Percentiles rank a stretch among this genome's conserved stretches.
phyloP scores from a whole-genome alignment of 30 jellyfish, hydroid and myxozoan species.

The Pseudorhiza aurosa region DNA sequence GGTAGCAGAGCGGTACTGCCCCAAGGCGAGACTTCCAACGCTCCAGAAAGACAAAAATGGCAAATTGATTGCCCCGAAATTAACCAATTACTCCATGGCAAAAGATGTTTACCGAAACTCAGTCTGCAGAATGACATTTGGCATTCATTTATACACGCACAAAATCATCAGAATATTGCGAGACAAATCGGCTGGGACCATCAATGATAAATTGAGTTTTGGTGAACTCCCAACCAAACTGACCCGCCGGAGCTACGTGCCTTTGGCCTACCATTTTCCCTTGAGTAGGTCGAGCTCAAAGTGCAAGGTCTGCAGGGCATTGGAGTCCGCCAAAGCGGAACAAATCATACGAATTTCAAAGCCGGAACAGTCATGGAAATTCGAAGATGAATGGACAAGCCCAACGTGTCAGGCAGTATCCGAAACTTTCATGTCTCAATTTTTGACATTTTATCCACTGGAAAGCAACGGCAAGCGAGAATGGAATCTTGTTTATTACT shows the following conservation, averaged over 20 bases:
- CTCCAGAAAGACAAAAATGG: constrained; percentile 19
- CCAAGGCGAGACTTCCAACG: constrained; percentile 57
- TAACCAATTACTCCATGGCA: constrained; percentile 46
- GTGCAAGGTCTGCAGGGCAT: constrained; percentile 54
- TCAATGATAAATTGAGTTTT: constrained; percentile 60
- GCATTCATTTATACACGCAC: constrained; percentile 65
- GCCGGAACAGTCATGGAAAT: neutral
- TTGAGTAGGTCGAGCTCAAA: constrained; percentile 48
- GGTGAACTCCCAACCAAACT: constrained; percentile 71
- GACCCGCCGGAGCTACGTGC: constrained; percentile 42
- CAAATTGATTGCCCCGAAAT: neutral
- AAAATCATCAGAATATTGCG: constrained; percentile 31
- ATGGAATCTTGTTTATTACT: constrained; percentile 65
- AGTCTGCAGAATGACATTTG: constrained; percentile 51
- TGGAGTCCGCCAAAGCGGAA: constrained; percentile 44
- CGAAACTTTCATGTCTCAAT: constrained; percentile 66
- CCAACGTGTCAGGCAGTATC: constrained; percentile 52
- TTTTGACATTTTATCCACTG: constrained; percentile 34
- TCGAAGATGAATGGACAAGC: constrained; percentile 74
- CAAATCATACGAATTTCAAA: constrained; percentile 6
- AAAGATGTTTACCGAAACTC: constrained; percentile 43
- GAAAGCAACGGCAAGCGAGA: constrained; percentile 20
- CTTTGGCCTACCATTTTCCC: constrained; percentile 74
- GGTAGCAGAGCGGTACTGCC: constrained; percentile 59
- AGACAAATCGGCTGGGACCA: constrained; percentile 8